Conservation (phyloP, 2,113 vertebrate species). For the Galemys pyrenaicus region DNA sequence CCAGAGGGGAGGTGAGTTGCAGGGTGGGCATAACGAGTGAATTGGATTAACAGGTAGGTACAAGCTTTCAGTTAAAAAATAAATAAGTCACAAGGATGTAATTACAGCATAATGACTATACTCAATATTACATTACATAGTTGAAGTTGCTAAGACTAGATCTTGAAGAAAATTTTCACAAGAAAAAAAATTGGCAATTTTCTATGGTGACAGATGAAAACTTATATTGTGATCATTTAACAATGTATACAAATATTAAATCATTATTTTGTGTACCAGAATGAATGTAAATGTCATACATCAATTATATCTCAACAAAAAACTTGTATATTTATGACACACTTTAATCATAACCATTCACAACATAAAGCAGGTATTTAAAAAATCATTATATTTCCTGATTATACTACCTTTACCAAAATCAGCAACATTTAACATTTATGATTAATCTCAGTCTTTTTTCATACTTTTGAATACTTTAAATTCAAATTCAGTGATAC, state of each 20-base stretch:
- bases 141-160: neutral
- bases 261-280: neutral
- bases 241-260: neutral
- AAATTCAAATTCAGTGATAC: constrained; percentile 32
- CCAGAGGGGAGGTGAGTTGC: neutral
- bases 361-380: neutral
- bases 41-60: neutral
- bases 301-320: neutral
- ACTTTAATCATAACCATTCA: neutral
- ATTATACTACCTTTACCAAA: neutral
- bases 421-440: constrained; percentile 29
- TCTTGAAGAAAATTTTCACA: neutral
- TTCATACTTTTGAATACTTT: constrained; percentile 23
- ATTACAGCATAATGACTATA: neutral
- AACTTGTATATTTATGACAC: neutral
- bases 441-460: neutral
- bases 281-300: neutral
- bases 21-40: neutral
- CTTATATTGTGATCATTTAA: neutral
- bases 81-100: neutral
- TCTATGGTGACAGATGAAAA: neutral
- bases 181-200: neutral
- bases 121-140: neutral
- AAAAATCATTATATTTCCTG: constrained; percentile 3
- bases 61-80: neutral